These are phyloP conservation scores for Xiphophorus maculatus DNA, from an alignment of 2,113 vertebrate species.

Conservation along the genomic window DNA sequence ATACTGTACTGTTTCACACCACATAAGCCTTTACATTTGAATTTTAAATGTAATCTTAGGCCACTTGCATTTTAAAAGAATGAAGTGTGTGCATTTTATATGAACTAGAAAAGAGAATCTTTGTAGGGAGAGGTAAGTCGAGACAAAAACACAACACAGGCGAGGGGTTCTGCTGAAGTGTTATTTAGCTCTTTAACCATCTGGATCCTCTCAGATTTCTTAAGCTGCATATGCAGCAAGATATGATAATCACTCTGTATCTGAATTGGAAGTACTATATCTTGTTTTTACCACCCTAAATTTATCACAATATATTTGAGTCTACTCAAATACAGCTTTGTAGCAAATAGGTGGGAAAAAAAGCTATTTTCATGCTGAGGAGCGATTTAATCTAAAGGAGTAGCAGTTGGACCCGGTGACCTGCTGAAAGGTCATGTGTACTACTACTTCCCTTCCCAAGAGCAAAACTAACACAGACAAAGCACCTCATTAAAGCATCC, in stretches of 20 bases:
- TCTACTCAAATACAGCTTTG: neutral
- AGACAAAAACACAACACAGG: slow-evolving; percentile 42
- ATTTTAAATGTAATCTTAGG: neutral
- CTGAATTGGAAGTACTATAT: slow-evolving; percentile 51
- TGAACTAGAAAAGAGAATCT: neutral
- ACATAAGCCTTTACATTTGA: no score
- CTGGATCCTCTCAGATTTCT: slow-evolving; percentile 46
- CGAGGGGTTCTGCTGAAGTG: slow-evolving; percentile 32
- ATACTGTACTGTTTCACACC: no score
- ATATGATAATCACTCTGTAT: slow-evolving; percentile 39
- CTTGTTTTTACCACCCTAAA: slow-evolving; percentile 25
- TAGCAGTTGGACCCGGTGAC: slow-evolving; percentile 9
- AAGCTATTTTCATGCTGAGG: slow-evolving; percentile 25
- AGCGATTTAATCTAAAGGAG: slow-evolving; percentile 51
- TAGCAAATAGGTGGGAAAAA: slow-evolving; percentile 5
- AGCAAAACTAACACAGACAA: slow-evolving; percentile 50
- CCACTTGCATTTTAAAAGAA: slow-evolving; percentile 1
- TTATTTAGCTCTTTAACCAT: slow-evolving; percentile 48
- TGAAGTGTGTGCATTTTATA: neutral
- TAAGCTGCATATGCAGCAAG: slow-evolving; percentile 50
- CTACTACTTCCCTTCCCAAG: slow-evolving; percentile 24
- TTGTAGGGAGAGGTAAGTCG: slow-evolving; percentile 10
- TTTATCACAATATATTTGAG: slow-evolving; percentile 30
- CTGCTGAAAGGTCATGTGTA: slow-evolving; percentile 56
- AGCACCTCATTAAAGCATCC: slow-evolving; percentile 37